These are phyloP conservation scores for Psephotus haematonotus DNA, from an alignment of 2,113 vertebrate genomes.

Conservation along the genomic window DNA sequence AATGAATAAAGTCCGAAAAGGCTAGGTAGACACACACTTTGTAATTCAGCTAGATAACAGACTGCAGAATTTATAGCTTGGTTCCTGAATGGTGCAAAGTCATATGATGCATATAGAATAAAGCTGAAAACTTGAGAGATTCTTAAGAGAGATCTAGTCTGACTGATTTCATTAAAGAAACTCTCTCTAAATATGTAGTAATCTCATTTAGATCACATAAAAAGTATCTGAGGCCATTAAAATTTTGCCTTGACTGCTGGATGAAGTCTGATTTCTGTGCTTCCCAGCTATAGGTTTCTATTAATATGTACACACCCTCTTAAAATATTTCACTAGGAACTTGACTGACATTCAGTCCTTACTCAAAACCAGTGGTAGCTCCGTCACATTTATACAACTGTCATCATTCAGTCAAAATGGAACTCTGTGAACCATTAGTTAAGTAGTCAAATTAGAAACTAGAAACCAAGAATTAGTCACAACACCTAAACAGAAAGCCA, in stretches of 20 bases:
- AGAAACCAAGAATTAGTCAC: slow-evolving; percentile 24
- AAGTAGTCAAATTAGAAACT: slow-evolving; percentile 9
- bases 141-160: background rate
- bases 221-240: background rate
- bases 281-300: background rate
- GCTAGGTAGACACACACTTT: background rate
- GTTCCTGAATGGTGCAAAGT: background rate
- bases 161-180: background rate
- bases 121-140: background rate
- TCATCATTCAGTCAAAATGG: background rate
- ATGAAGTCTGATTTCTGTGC: background rate
- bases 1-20: background rate
- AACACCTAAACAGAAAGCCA: background rate
- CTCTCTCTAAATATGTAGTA: background rate
- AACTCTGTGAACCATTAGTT: background rate
- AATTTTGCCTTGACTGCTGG: background rate
- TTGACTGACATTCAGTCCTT: background rate
- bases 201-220: background rate
- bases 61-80: background rate
- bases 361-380: background rate
- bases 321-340: background rate
- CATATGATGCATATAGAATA: background rate
- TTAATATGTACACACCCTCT: background rate
- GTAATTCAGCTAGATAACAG: background rate
- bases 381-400: background rate